phyloP scores from a whole-genome alignment of 37 sponge, comb jelly and placozoan genomes.

The Hexactinellida sp. region DNA sequence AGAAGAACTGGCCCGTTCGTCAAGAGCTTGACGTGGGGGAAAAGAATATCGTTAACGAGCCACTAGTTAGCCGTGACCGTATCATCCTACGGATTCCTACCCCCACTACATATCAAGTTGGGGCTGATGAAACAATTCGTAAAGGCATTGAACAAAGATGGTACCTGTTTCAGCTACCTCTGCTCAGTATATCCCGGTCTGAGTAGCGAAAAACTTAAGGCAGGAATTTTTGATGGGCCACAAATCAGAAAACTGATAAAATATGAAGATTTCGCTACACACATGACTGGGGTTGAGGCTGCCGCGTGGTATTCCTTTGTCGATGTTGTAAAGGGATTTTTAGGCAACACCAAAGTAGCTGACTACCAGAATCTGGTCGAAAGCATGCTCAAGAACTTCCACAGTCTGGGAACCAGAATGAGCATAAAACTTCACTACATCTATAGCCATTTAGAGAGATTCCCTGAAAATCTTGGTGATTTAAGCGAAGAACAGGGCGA shows the following conservation, averaged over 20 bases:
- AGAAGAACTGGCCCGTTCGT: not conserved
- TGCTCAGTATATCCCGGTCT: not conserved
- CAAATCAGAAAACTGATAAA: not conserved
- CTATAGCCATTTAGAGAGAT: no score
- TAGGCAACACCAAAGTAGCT: not conserved
- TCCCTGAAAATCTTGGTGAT: no score
- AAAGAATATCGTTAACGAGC: not conserved
- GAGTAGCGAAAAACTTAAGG: not conserved
- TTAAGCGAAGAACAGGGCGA: no score
- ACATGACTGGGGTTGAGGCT: not conserved
- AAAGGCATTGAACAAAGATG: not conserved
- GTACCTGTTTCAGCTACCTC: not conserved
- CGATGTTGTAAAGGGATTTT: not conserved
- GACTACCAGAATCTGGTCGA: not conserved
- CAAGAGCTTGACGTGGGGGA: not conserved
- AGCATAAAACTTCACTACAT: no score
- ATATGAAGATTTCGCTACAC: not conserved
- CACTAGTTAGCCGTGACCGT: no score
- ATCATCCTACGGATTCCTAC: not conserved
- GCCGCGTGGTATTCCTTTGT: not conserved
- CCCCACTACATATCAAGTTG: not conserved
- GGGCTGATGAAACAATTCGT: not conserved
- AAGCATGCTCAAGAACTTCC: not conserved
- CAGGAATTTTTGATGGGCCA: not conserved
- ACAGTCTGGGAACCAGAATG: not conserved